Evolutionary conservation across 2,888 invertebrate species (phyloP), one percentile per base, ranked within the genome.

Genomic region (Sclerodermus sp.): DNA sequence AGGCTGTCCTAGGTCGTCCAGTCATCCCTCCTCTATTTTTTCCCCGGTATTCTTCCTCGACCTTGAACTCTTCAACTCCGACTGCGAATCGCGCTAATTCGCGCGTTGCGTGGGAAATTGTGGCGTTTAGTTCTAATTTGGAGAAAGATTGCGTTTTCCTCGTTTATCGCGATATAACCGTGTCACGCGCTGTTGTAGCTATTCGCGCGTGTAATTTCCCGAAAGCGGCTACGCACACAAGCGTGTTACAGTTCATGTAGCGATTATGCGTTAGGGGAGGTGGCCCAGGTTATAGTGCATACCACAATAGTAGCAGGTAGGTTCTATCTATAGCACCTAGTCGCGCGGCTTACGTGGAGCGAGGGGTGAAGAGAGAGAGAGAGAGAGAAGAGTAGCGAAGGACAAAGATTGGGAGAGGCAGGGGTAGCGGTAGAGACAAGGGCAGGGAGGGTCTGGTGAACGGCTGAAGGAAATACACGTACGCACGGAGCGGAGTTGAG

Each of bases 401-500:
- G 43, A 34, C 8, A 30, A 10, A 30, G 30, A 30, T n/a, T n/a
- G n/a, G n/a, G n/a, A n/a, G n/a, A n/a, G n/a, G n/a, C n/a, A n/a
- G n/a, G n/a, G n/a, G n/a, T n/a, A n/a, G 15, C 38, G 15, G 14
- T 3, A 39, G 1, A 51, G 42, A 52, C 34, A 45, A 43, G 47
- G 48, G 37, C 44, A 38, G 30, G 50, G 51, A 45, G 57, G 54
- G 56, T 53, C 42, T 47, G 52, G 51, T 48, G n/a, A n/a, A n/a
- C n/a, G n/a, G n/a, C n/a, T n/a, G 23, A 23, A 23, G 23, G 23
- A 23, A 8, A 23, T 3, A 23, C 8, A 23, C 6, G n/a, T n/a
- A 14, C 38, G 14, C 15, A 14, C 38, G 41, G 55, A 54, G 37
- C 39, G 58, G 62, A 60, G 57, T 62, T 56, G 62, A 71, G 72